Percentiles rank a stretch among this genome's conserved stretches.
These are phyloP conservation scores for Nasonovia ribisnigri DNA, from an alignment of 2,888 invertebrate genomes.

Conservation along the genomic window DNA sequence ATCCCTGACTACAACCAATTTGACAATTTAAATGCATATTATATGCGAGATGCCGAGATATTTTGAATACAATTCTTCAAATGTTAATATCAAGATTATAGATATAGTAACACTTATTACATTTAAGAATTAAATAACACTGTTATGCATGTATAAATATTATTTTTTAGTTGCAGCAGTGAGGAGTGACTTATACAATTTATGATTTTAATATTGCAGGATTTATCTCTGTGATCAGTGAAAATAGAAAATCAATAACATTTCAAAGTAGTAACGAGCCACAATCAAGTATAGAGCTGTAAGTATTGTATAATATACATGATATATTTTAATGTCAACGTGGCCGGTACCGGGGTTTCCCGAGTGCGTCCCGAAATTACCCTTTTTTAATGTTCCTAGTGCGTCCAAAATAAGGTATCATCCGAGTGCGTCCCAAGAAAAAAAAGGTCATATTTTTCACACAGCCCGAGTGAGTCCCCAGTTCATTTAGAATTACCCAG, in stretches of 20 bases:
- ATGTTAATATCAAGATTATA: background rate
- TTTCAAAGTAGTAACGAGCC: slow-evolving; percentile 11
- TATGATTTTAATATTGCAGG: slow-evolving; percentile 29
- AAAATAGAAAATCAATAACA: slow-evolving; percentile 7
- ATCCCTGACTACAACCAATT: background rate
- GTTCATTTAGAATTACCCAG: no score
- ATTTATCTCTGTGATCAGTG: background rate
- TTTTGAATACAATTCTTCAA: background rate
- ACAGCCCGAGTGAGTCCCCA: no score
- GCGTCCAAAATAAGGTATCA: no score
- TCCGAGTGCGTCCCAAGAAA: no score
- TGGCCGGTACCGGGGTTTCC: no score
- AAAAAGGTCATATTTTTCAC: no score
- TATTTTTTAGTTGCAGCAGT: background rate
- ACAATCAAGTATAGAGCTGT: background rate
- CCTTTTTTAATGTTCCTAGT: no score
- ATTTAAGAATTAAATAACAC: background rate
- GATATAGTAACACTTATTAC: background rate
- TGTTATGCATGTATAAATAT: background rate
- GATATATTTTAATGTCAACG: background rate
- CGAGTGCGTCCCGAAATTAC: no score
- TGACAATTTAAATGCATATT: background rate
- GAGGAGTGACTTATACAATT: background rate
- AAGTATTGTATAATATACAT: slow-evolving; percentile 10
- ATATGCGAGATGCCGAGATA: background rate